Evolutionary conservation across 2,113 vertebrate genomes (phyloP).

Genomic region (Mellivora capensis): DNA sequence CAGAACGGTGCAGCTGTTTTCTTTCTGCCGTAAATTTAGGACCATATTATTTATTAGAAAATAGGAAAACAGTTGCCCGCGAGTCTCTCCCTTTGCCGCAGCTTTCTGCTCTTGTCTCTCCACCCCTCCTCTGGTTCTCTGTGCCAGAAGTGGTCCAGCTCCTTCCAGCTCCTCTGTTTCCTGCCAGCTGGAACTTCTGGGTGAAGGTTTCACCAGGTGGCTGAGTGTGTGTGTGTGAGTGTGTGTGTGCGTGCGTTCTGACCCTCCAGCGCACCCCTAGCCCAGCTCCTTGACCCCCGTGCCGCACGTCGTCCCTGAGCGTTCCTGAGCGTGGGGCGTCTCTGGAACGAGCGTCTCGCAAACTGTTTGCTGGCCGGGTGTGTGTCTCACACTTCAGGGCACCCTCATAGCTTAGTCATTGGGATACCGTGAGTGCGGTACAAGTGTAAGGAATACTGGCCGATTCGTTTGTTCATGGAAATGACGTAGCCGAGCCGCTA

Average conservation of each 20-base stretch:
- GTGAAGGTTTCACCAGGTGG: too few species aligned
- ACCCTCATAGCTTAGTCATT: too few species aligned
- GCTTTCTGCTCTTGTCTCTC: background rate
- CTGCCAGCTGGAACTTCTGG: too few species aligned
- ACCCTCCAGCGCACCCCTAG: background rate
- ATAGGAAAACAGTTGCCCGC: too few species aligned
- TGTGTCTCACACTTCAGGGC: background rate
- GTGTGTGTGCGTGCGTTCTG: background rate
- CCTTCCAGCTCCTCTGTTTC: background rate
- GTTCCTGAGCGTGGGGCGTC: too few species aligned
- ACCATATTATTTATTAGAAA: background rate
- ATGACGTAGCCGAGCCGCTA: background rate
- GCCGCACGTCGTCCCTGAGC: background rate
- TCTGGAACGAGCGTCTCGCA: background rate
- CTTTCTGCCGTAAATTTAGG: background rate
- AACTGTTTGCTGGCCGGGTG: fast-evolving
- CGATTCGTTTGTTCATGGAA: too few species aligned
- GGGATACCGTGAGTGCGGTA: too few species aligned
- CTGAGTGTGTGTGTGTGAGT: background rate
- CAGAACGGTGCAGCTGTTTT: background rate
- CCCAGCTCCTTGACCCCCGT: too few species aligned
- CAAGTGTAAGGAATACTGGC: background rate
- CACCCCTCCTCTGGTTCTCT: fast-evolving
- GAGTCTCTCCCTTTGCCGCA: background rate
- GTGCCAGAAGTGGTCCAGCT: fast-evolving